These are phyloP conservation scores for Aradophagus sp. DNA, from an alignment of 1,140 invertebrate genomes.

Conservation along the genomic window DNA sequence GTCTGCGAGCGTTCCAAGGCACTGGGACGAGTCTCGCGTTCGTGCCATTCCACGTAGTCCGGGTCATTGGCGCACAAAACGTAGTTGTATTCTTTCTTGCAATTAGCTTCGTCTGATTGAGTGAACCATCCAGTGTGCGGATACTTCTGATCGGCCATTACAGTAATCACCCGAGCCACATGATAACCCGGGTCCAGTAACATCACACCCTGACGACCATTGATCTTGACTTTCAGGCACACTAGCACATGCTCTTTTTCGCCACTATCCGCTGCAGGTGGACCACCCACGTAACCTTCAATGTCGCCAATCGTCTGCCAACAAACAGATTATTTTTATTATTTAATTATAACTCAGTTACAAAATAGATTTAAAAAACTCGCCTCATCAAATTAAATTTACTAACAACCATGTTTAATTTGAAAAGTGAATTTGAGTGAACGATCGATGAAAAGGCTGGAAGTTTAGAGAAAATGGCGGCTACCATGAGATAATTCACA, in stretches of 20 bases:
- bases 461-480: too few relatives aligned
- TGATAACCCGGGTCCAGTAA: slow-evolving; percentile 94
- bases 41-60: slow-evolving; percentile 88
- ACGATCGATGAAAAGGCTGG: too few relatives aligned
- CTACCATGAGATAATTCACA: too few relatives aligned
- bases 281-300: slow-evolving; percentile 79
- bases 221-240: slow-evolving; percentile 83
- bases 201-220: slow-evolving; percentile 82
- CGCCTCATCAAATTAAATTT: too few relatives aligned
- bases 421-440: too few relatives aligned
- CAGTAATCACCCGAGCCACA: slow-evolving; percentile 86
- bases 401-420: too few relatives aligned
- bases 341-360: too few relatives aligned
- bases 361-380: too few relatives aligned
- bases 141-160: slow-evolving; percentile 88
- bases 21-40: slow-evolving; percentile 80
- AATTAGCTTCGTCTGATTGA: slow-evolving; percentile 82
- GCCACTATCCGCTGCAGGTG: slow-evolving; percentile 78
- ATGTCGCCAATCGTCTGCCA: slow-evolving; percentile 79
- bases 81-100: slow-evolving; percentile 89
- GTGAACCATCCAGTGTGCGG: slow-evolving; percentile 93
- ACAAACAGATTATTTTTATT: too few relatives aligned
- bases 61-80: slow-evolving; percentile 78
- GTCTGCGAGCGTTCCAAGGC: slow-evolving; percentile 72
- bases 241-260: slow-evolving; percentile 94